phyloP scores from a whole-genome alignment of 2,113 vertebrate genomes.

The Pantherophis guttatus region DNA sequence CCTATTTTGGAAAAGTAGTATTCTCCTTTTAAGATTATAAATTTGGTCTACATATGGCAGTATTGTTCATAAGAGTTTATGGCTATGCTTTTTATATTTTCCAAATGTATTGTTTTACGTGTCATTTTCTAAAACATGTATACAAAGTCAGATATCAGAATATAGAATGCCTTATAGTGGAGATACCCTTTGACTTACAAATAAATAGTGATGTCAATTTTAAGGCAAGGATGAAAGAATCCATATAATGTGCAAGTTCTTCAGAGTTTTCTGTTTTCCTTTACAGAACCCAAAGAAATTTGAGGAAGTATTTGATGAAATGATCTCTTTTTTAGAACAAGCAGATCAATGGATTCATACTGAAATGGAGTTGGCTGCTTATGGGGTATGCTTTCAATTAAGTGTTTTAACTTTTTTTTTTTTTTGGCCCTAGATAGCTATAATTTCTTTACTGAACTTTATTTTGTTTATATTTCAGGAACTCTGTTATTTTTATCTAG shows the following conservation, averaged over 20 bases:
- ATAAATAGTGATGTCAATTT: not conserved
- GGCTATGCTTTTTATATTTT: not conserved
- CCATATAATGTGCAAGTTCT: not conserved
- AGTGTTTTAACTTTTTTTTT: not conserved
- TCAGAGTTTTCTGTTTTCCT: conserved; percentile 19
- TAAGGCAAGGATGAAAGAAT: conserved; percentile 30
- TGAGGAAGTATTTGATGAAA: conserved; percentile 94
- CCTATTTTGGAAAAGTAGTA: not conserved
- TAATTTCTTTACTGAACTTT: not conserved
- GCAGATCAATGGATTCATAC: conserved; percentile 91
- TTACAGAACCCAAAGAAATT: conserved; percentile 91
- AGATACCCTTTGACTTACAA: not conserved
- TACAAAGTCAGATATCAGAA: not conserved
- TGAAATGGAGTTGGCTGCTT: conserved; percentile 85
- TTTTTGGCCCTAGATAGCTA: conserved; percentile 31
- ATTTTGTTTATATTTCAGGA: not conserved
- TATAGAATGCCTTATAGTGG: not conserved
- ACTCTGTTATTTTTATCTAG: not conserved
- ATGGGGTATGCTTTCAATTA: conserved; percentile 75
- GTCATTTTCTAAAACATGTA: not conserved
- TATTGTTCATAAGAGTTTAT: not conserved
- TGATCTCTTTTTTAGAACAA: conserved; percentile 90
- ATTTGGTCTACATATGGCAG: not conserved
- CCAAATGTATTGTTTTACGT: not conserved
- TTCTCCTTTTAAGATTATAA: not conserved